Base-by-base conservation (phyloP, 30 jellyfish, hydroid and myxozoan species). In the Aurelia aurita region DNA sequence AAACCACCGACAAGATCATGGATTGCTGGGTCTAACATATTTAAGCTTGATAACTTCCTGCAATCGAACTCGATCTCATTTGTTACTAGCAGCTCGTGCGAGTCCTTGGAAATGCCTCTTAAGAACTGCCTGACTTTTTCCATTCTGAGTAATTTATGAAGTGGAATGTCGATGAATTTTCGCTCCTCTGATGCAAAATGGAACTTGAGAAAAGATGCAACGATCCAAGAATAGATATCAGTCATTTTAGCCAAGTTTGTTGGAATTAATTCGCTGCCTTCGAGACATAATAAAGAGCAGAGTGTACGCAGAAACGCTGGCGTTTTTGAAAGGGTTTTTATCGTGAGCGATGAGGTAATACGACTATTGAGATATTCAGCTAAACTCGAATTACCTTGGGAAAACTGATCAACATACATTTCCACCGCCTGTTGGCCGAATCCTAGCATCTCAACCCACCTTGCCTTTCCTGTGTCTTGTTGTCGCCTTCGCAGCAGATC, bases 141-240 rank as follows among this genome's bases (percentile, higher is more conserved):
- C 11, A 2, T n/a, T 22, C 29, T 55, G 29, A 55, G 29, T 18
- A 55, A 18, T 55, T 9, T 55, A 55, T 55, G 3, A 10, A 55
- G 66, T 22, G 25, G 25, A n/a, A 55, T 18, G 11, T 55, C 66
- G 11, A 55, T 14, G 26, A 55, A 55, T 55, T 55, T 10, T 22
- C 29, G 66, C 29, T 55, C 66, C 27, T 55, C 66, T 18, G 27
- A 55, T n/a, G 66, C 66, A 55, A 55, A 55, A 55, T 55, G 66
- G 29, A 55, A 12, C 29, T 55, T 55, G 5, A 55, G 25, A 12
- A 18, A 55, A n/a, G 66, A 55, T 55, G 66, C 66, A 55, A 55
- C 66, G 29, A 55, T 22, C 66, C 66, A 55, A 18, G 66, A 55
- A 55, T 55, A 55, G 5, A 55, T 18, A 12, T 55, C 66, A n/a